A percentile compares a stretch with the other conserved stretches of the same genome.
Evolutionary conservation across 2,888 invertebrate genomes (phyloP).

Genomic region (Megalurothrips usitatus): DNA sequence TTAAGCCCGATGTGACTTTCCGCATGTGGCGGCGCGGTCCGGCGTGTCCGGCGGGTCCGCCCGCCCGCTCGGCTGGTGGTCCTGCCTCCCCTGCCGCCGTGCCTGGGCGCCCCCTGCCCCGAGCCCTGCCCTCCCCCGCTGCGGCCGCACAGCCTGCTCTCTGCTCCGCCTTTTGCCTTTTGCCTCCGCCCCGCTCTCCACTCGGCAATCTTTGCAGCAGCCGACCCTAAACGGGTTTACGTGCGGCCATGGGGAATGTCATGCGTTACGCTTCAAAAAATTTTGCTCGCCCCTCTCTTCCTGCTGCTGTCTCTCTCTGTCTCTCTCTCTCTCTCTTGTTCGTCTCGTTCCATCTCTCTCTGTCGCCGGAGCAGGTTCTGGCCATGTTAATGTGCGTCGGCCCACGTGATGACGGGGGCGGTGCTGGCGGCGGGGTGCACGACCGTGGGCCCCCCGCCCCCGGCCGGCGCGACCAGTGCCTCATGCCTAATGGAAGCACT

Average conservation of each 20-base stretch:
- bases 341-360: too few relatives aligned
- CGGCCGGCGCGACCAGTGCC: neutral
- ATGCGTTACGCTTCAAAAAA: neutral
- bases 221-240: neutral
- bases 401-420: too few relatives aligned
- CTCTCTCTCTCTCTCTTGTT: too few relatives aligned
- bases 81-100: too few relatives aligned
- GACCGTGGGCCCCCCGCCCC: neutral
- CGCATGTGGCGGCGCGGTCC: neutral
- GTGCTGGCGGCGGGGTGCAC: too few relatives aligned
- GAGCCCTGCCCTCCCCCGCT: neutral
- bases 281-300: neutral
- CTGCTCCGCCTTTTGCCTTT: too few relatives aligned
- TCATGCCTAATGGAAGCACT: too few relatives aligned
- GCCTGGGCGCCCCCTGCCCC: neutral
- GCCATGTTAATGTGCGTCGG: too few relatives aligned
- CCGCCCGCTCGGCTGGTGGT: too few relatives aligned
- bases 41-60: neutral
- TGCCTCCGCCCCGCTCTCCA: too few relatives aligned
- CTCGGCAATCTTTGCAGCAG: neutral
- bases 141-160: neutral
- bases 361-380: too few relatives aligned
- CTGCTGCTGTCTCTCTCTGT: neutral
- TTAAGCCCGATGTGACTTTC: slow-evolving; percentile 6
- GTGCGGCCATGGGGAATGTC: neutral